Base-by-base conservation (phyloP, 2,888 invertebrate species). In the Chaetogeoica ovagalla region DNA sequence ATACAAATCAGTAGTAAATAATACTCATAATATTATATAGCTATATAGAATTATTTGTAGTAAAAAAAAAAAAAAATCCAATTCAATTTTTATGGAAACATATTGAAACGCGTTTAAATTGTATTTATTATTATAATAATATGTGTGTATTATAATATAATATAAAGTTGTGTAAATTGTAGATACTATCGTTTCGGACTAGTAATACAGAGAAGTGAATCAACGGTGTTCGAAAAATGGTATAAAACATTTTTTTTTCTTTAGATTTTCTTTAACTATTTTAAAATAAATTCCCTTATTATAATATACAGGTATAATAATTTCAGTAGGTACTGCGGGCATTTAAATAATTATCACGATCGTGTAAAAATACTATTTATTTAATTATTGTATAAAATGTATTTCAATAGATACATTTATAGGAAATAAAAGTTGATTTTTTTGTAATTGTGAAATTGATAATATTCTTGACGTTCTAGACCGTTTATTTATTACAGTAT, bases 1-100 rank as follows among this genome's bases (percentile, higher is more conserved):
- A 76, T 68, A 68, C 7, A 55, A 63, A 77, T 77, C 70, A 37
- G 69, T 69, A 37, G 69, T 69, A 19, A 70, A 76, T 57, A 65
- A 55, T 39, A 55, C 21, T 2, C 11, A 68, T 57, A 65, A 55
- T 39, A 55, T 43, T 39, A 55, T 43, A 48, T 13, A n/a, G 63
- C n/a, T 52, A 73, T 73, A 52, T 15, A n/a, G 62, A n/a, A 52
- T 73, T 37, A 52, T 52, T 63, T 52, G 9, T 48, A 66, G 48
- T 21, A 30, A 30, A 30, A 30, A 30, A 30, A 30, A 30, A 21
- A 43, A 72, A 62, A 60, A 48, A 48, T 60, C 21, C 37, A 75
- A 43, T 65, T n/a, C 2, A 55, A 21, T 71, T 39, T 71, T 39
- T 17, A 23, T 7, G 4, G 13, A 75, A 74, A 75, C 57, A 0